These are phyloP conservation scores for Spodoptera exigua DNA, from an alignment of 2,888 invertebrate genomes.

Conservation along the genomic window DNA sequence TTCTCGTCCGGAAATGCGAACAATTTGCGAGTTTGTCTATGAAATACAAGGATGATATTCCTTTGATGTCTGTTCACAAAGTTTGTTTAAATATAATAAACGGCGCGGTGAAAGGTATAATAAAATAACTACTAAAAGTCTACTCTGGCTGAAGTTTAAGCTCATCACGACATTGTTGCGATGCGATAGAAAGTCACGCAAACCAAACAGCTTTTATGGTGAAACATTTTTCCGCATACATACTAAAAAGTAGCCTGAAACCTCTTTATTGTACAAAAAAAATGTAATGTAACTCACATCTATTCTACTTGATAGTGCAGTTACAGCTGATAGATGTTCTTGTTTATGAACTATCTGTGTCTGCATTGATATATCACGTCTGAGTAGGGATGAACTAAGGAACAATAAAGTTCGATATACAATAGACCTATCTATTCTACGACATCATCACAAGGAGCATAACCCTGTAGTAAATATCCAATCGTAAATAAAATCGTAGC, in stretches of 20 bases:
- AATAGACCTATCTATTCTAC: no score
- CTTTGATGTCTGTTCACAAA: conserved; percentile 14
- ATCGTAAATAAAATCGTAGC: no score
- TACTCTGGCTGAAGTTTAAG: conserved; percentile 22
- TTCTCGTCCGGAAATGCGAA: conserved; percentile 11
- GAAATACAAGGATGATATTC: not conserved
- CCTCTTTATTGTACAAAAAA: no score
- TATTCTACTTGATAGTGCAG: no score
- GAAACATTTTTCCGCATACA: conserved; percentile 5
- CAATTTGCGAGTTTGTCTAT: conserved; percentile 11
- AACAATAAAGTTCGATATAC: no score
- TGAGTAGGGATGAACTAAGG: no score
- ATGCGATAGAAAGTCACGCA: conserved; percentile 21
- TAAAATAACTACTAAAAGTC: conserved; percentile 27
- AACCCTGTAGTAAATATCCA: no score
- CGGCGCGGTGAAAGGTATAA: conserved; percentile 11
- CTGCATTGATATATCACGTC: no score
- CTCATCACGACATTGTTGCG: conserved; percentile 16
- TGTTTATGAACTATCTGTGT: no score
- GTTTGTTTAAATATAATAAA: conserved; percentile 23
- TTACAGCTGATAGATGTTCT: no score
- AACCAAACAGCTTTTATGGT: conserved; percentile 3
- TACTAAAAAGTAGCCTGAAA: no score
- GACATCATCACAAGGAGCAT: conserved; percentile 13
- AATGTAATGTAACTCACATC: no score